Base-by-base conservation (phyloP, 2,888 invertebrate genomes). In the Tachystola acroxantha region DNA sequence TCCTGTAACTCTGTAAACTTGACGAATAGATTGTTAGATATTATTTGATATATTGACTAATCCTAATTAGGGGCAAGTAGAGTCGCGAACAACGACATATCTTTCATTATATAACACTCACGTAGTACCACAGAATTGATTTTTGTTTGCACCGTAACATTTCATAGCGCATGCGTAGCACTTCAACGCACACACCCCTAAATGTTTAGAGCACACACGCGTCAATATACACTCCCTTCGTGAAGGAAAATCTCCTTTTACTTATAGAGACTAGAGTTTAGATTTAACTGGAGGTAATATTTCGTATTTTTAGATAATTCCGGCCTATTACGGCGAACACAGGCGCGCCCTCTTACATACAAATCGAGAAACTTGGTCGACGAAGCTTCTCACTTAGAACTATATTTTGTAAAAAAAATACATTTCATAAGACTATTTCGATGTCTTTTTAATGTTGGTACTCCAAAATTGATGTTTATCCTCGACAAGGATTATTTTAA, bases 301-400 rank as follows among this genome's bases (percentile, higher is more conserved):
- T 57, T 69, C 69, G 56, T 84, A 85, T 85, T 85, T 85, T 84
- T 84, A 86, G 85, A 82, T 67, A 66, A 72, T 80, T 78, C 76
- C 62, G 68, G 59, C 69, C 68, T 73, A 74, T 73, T 75, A 71
- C 59, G 53, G 65, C 53, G 59, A 63, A 61, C 57, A 68, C 71
- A 53, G 74, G 59, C 73, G 84, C 85, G 84, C 84, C 85, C 84
- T 84, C 85, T 85, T 51, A 64, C 78, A 80, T 80, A 79, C 75
- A 76, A 81, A 74, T 72, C 60, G 73, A 66, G 60, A 82, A 84
- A 78, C 77, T 59, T 56, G 44, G 65, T 59, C 62, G 67, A 63
- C 72, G 69, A 76, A 81, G 77, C 79, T 77, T 84, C 77, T 73
- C 74, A 64, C 64, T 64, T 68, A 70, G 58, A 57, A 56, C 64